Evolutionary conservation across 1,140 invertebrate species (phyloP), one percentile per base, ranked within the genome.

Genomic region (Caerostris darwini): DNA sequence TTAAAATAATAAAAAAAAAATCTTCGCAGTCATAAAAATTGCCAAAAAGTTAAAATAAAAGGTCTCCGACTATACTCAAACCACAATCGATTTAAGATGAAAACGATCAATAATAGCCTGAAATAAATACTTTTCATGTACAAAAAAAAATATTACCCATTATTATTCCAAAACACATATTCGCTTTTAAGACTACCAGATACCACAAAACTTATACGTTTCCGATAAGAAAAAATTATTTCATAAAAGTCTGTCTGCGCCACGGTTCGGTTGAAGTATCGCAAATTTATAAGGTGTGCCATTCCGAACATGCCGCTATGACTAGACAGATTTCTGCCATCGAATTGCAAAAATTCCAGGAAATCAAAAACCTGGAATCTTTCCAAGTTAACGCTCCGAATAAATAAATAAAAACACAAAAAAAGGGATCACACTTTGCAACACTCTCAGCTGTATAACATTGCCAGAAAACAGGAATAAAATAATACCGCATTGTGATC

Each of bases 401-500:
- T 4, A 10, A 85, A 56, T 5, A 10, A 17, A 10, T 5, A 50
- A 14, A 54, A 81, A 81, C 10, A 5, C 17, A 58, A 34, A 10
- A 67, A 67, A 17, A 50, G 34, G 34, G 71, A 77, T 77, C 71
- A 53, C 34, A 77, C 71, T 77, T 53, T 53, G 71, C 71, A 77
- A 50, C 71, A 77, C 34, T 53, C 71, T 77, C 34, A 50, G 71
- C 82, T 83, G 82, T 83, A n/a, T 19, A 58, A 58, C 82, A 83
- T 58, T 83, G 54, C 82, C 56, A 58, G 34, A 61, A 69, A 69
- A 56, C 50, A 69, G 10, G 87, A 64, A 50, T 59, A 87, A 87
- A 87, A 87, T 87, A 87, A 87, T 87, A 59, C 87, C 4, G 64
- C 61, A 89, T 89, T 89, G 58, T 69, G 87, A 61, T 89, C 87